Percentiles rank a stretch among this genome's conserved stretches.
Conservation (phyloP, 2,888 invertebrate species). For the Patella depressa region DNA sequence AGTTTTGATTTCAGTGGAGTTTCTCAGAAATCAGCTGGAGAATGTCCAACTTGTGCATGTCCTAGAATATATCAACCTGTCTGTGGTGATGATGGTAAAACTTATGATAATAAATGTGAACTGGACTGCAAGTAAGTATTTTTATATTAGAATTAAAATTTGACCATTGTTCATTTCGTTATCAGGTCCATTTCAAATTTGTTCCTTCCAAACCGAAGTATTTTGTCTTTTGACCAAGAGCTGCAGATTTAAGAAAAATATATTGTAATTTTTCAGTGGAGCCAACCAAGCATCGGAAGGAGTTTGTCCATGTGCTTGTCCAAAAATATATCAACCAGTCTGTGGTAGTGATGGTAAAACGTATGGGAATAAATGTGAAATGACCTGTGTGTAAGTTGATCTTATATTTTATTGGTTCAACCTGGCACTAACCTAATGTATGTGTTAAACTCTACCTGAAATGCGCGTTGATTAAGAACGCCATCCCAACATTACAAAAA, state of each 20-base stretch:
- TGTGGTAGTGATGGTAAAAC: slow-evolving; percentile 25
- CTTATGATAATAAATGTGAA: slow-evolving; percentile 22
- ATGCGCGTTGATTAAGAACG: not conserved
- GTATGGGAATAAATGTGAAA: slow-evolving; percentile 20
- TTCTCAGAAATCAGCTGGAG: not conserved
- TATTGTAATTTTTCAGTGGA: not conserved
- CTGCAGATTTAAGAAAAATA: too few relatives aligned
- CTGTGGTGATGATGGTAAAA: slow-evolving; percentile 18
- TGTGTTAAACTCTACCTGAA: too few relatives aligned
- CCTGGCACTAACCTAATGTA: too few relatives aligned
- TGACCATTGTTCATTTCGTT: too few relatives aligned
- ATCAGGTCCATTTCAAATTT: too few relatives aligned
- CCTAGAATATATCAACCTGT: slow-evolving; percentile 17
- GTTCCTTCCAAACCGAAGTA: too few relatives aligned
- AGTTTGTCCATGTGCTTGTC: slow-evolving; percentile 22
- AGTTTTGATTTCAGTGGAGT: too few relatives aligned
- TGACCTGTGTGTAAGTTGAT: slow-evolving; percentile 17
- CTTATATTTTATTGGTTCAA: too few relatives aligned
- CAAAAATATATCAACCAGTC: slow-evolving; percentile 16
- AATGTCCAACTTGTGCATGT: slow-evolving; percentile 16
- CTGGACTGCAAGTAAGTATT: slow-evolving; percentile 21
- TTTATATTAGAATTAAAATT: too few relatives aligned
- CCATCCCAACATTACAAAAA: not conserved
- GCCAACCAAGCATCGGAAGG: slow-evolving; percentile 3
- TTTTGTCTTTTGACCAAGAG: too few relatives aligned